Base-by-base conservation (phyloP, 2,113 vertebrate genomes). In the Baryphthengus martii region DNA sequence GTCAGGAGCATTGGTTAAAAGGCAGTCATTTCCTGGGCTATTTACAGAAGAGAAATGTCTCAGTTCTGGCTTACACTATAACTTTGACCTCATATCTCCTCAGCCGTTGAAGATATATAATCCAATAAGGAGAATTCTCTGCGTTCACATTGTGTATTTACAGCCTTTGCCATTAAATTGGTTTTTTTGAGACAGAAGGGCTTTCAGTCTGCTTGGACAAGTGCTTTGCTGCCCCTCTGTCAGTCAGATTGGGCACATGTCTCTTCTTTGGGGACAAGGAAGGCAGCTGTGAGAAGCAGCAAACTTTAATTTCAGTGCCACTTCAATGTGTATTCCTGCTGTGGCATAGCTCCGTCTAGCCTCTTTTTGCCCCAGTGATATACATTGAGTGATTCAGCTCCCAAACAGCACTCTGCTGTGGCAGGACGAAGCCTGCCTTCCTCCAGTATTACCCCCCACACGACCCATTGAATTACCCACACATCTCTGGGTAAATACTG, bases 381-480 rank as follows among this genome's bases (percentile, higher is more conserved):
- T 18, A 7, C 17, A 12, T 2, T 10, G n/a, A 75, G 39, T 23
- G 52, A 40, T 55, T 66, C 59, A 45, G 11, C 31, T 73, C 40
- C 80, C 40, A 37, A 1, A 33, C 5, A 59, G 7, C 33, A 24
- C 7, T 75, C 20, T 26, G 11, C 19, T 59, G 49, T 35, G 47
- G 20, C 44, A 65, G 39, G 11, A 62, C 0, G 3, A 81, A 91
- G 31, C 21, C 45, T 62, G 3, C 59, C 50, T 47, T 55, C 10
- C 18, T 65, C 18, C 19, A 37, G 15, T 33, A 11, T 50, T 61
- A 21, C 25, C 33, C 33, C 50, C 1, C 56, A 25, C 16, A 2
- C 19, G 20, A 33, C 19, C 12, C 17, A 29, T 23, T 3, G 0
- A 20, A 16, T 42, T 47, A 20, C 42, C 67, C 1, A 1, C 3